Evolutionary conservation across 64 coral and sea anemone genomes (phyloP).

Genomic region (Platygyra sinensis): DNA sequence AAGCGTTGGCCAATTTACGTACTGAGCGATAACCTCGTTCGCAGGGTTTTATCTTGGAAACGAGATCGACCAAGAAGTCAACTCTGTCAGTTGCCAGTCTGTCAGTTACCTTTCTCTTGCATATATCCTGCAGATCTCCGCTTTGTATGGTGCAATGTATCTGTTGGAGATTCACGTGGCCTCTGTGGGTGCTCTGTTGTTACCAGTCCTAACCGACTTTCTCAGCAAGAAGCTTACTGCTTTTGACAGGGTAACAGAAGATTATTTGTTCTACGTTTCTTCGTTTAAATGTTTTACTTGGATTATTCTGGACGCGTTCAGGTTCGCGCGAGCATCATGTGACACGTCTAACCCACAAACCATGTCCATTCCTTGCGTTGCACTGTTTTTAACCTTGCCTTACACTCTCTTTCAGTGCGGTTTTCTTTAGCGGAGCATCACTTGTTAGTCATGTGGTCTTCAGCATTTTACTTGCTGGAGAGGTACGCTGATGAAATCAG

Average conservation of each 20-base stretch:
- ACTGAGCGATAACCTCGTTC: too few relatives aligned
- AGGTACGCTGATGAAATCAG: constrained; percentile 91
- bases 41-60: too few relatives aligned
- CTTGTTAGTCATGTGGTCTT: constrained; percentile 88
- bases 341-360: too few relatives aligned
- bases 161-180: constrained; percentile 82
- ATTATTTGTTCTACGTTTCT: neutral
- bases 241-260: constrained; percentile 59
- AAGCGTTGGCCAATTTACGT: too few relatives aligned
- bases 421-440: constrained; percentile 87
- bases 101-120: neutral
- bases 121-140: constrained; percentile 69
- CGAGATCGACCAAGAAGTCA: too few relatives aligned
- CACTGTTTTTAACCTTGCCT: neutral
- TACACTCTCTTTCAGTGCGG: constrained; percentile 56
- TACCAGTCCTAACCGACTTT: constrained; percentile 83
- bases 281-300: neutral
- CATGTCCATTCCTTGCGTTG: too few relatives aligned
- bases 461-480: constrained; percentile 88
- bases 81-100: neutral
- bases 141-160: constrained; percentile 88
- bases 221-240: constrained; percentile 61
- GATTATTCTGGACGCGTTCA: neutral
- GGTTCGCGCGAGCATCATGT: too few relatives aligned
- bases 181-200: constrained; percentile 62